These are phyloP conservation scores for Gastrophysa polygoni DNA, from an alignment of 2,888 invertebrate species.

Conservation along the genomic window DNA sequence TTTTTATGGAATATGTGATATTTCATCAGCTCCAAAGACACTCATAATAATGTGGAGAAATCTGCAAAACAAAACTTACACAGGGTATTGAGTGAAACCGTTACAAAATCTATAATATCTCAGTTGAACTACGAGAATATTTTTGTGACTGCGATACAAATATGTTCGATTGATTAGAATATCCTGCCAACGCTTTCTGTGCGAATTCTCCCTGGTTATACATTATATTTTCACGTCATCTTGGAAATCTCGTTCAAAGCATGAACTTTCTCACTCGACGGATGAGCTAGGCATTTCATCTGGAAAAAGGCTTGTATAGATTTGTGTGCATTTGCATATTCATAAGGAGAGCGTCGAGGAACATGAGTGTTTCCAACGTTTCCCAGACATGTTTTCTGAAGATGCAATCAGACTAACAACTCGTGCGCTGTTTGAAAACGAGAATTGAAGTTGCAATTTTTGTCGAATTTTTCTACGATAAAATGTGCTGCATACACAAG, in stretches of 20 bases:
- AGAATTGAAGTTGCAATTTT: background rate
- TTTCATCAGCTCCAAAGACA: no score
- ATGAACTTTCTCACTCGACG: background rate
- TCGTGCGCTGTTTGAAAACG: background rate
- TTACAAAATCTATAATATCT: no score
- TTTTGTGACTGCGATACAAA: no score
- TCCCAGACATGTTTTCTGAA: background rate
- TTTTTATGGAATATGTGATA: no score
- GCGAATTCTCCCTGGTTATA: background rate
- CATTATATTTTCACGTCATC: background rate
- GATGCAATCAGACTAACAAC: background rate
- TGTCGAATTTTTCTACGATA: background rate
- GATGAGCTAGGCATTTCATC: constrained; percentile 28
- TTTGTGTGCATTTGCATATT: constrained; percentile 38
- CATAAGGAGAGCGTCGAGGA: constrained; percentile 31
- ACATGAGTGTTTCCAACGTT: background rate
- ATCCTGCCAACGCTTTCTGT: no score
- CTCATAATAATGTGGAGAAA: no score
- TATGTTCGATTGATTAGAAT: no score
- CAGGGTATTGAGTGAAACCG: no score
- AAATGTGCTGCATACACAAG: background rate
- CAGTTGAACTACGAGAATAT: no score
- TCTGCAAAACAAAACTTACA: no score
- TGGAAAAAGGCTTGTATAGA: constrained; percentile 36
- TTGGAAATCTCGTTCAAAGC: background rate